Percentiles rank a stretch among this genome's conserved stretches.
Conservation (phyloP, 1,140 invertebrate species). For the Habropoda laboriosa region DNA sequence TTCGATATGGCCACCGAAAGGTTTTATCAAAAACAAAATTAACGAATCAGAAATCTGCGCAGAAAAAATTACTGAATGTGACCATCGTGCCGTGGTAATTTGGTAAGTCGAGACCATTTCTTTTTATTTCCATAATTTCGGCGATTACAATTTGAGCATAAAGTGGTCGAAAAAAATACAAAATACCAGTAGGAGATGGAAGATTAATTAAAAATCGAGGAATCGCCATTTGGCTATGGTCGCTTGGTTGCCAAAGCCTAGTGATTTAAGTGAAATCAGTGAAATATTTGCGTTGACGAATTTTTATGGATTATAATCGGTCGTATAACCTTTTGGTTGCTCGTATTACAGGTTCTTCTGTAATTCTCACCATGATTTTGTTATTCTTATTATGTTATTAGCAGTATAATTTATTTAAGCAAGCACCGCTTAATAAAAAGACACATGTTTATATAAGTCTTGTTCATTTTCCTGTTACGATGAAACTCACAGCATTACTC, state of each 20-base stretch:
- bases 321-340: slow-evolving; percentile 30
- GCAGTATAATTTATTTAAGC: slow-evolving; percentile 38
- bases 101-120: slow-evolving; percentile 45
- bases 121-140: not conserved
- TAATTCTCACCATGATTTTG: slow-evolving; percentile 26
- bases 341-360: slow-evolving; percentile 24
- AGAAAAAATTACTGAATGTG: not conserved
- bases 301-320: not conserved
- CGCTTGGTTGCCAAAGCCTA: not conserved
- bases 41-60: not conserved
- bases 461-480: slow-evolving; percentile 29
- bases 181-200: not conserved
- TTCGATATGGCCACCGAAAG: slow-evolving; percentile 36
- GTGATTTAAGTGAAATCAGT: not conserved
- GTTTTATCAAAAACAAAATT: slow-evolving; percentile 29
- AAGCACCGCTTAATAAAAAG: slow-evolving; percentile 42
- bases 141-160: slow-evolving; percentile 20
- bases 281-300: slow-evolving; percentile 1
- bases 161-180: not conserved
- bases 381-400: slow-evolving; percentile 35
- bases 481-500: slow-evolving; percentile 8
- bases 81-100: slow-evolving; percentile 6
- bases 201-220: slow-evolving; percentile 26
- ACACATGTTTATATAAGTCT: slow-evolving; percentile 31
- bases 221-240: slow-evolving; percentile 23